Conservation (phyloP, 2,888 invertebrate genomes). For the Incurvaria masculella region DNA sequence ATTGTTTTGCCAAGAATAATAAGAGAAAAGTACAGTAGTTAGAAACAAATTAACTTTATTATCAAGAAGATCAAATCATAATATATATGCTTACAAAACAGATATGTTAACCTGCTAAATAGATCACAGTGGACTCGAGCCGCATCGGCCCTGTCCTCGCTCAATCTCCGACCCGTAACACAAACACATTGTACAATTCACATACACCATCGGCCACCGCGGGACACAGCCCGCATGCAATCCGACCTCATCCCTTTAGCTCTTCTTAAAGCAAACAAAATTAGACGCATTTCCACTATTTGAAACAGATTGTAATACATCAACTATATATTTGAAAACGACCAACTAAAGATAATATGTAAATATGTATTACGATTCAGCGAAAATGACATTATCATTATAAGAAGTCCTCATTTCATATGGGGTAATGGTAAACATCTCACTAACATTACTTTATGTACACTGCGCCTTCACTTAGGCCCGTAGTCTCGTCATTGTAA, state of each 20-base stretch:
- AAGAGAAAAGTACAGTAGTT: slow-evolving; percentile 35
- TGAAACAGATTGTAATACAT: not conserved
- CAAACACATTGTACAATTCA: slow-evolving; percentile 4
- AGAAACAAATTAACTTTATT: slow-evolving; percentile 58
- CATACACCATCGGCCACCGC: not conserved
- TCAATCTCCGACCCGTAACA: slow-evolving; percentile 5
- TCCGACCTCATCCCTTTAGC: not conserved
- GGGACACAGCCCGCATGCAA: not conserved
- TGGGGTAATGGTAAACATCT: slow-evolving; percentile 44
- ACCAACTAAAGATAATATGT: slow-evolving; percentile 31
- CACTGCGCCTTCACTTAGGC: slow-evolving; percentile 33
- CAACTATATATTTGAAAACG: slow-evolving; percentile 6
- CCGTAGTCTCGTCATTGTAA: slow-evolving; percentile 42
- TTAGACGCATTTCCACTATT: slow-evolving; percentile 10
- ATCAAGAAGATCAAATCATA: slow-evolving; percentile 55
- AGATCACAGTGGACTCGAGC: slow-evolving; percentile 10
- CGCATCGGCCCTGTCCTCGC: slow-evolving; percentile 1
- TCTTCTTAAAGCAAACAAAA: slow-evolving; percentile 4
- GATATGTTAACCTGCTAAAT: slow-evolving; percentile 29
- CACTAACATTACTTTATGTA: slow-evolving; percentile 48
- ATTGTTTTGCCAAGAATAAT: slow-evolving; percentile 2
- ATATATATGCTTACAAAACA: slow-evolving; percentile 46
- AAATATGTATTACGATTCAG: slow-evolving; percentile 24
- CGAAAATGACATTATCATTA: slow-evolving; percentile 20
- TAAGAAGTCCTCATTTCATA: not conserved